Evolutionary conservation across 2,797 vertebrate genomes (phyloP).

Genomic region (Callimico goeldii): DNA sequence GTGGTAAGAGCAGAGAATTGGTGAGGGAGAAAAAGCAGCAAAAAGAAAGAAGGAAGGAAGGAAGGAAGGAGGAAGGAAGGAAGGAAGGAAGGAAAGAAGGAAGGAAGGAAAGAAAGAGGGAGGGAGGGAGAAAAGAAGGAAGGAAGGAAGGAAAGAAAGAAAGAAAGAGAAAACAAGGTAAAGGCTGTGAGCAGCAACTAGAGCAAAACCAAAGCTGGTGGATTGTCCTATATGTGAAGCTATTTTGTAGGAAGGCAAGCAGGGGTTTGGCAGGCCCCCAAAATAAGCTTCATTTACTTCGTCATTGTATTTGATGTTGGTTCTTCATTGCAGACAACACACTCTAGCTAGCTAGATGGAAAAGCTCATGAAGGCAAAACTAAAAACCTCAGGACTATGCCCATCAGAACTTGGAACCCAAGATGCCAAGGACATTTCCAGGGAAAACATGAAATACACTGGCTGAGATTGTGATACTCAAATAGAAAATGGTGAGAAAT

Average conservation of each 20-base stretch:
- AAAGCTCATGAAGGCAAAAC: background rate
- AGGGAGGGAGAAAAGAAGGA: no score
- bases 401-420: background rate
- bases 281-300: background rate
- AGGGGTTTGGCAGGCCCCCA: background rate
- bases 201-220: background rate
- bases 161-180: background rate
- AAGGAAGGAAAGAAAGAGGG: background rate
- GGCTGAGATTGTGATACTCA: background rate
- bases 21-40: background rate
- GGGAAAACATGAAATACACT: background rate
- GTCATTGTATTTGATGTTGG: background rate
- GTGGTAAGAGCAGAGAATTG: background rate
- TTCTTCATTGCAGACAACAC: background rate
- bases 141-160: background rate
- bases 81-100: background rate
- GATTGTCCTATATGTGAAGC: background rate
- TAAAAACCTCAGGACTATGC: background rate
- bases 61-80: background rate
- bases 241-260: background rate
- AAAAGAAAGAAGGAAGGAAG: background rate
- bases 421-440: background rate
- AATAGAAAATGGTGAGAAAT: background rate
- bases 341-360: background rate
- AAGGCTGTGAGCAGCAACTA: background rate